phyloP scores from a whole-genome alignment of 2,113 vertebrate genomes.

The Oostethus manadensis region DNA sequence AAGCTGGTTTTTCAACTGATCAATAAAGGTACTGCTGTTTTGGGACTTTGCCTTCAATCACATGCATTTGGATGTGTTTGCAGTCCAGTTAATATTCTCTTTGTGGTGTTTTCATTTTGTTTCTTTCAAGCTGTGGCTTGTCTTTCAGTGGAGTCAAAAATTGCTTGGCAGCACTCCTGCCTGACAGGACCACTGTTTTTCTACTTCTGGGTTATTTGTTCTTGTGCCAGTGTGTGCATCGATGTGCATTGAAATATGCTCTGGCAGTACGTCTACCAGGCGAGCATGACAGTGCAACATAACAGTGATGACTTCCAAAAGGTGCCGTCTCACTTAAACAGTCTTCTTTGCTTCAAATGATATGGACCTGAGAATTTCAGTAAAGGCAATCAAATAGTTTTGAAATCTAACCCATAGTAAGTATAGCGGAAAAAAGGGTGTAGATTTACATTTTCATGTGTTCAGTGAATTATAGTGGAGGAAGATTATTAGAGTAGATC shows the following conservation, averaged over 20 bases:
- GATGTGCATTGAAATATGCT: background rate
- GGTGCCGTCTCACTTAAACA: background rate
- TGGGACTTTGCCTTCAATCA: background rate
- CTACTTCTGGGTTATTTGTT: slow-evolving; percentile 1
- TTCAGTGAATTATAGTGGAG: no score
- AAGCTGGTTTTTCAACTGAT: no score
- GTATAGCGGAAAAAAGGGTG: no score
- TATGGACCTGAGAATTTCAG: no score
- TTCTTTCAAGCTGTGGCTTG: background rate
- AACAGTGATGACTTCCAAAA: background rate
- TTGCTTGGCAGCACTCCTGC: slow-evolving; percentile 4
- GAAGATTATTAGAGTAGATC: no score
- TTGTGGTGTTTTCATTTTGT: background rate
- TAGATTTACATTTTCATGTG: no score
- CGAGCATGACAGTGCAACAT: background rate
- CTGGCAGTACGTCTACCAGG: no score
- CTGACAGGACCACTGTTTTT: slow-evolving; percentile 13
- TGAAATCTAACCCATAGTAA: no score
- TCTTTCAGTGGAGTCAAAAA: background rate
- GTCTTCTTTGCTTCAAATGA: no score
- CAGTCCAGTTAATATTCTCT: no score
- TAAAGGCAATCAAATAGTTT: no score
- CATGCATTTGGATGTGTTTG: no score
- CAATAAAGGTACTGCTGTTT: background rate
- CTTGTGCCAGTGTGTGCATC: background rate